Conservation (phyloP, 2,113 vertebrate genomes). For the Leptobrachium ailaonicum region DNA sequence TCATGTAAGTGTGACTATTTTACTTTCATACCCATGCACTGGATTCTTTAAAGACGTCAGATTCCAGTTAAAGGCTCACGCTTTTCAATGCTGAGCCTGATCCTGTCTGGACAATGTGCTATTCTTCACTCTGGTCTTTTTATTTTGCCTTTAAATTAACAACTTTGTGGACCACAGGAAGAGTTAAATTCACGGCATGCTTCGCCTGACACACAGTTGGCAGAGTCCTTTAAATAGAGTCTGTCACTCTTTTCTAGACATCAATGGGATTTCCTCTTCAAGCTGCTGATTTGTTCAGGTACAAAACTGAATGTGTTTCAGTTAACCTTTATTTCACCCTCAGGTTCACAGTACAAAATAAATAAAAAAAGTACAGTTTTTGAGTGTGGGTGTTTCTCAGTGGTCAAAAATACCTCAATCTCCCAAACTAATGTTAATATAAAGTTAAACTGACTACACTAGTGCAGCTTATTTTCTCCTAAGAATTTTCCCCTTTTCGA, state of each 20-base stretch:
- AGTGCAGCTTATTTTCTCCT: too few species aligned
- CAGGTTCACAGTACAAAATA: constrained; percentile 62
- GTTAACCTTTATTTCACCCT: constrained; percentile 86
- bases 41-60: not conserved
- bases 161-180: constrained; percentile 79
- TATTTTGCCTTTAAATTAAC: constrained; percentile 61
- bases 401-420: too few species aligned
- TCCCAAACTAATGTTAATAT: too few species aligned
- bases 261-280: constrained; percentile 82
- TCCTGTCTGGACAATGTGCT: constrained; percentile 73
- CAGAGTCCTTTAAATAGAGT: constrained; percentile 83
- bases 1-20: too few species aligned
- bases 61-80: constrained; percentile 61
- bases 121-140: constrained; percentile 63
- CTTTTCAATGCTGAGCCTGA: constrained; percentile 73
- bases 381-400: too few species aligned
- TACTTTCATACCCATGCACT: not conserved
- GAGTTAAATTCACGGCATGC: constrained; percentile 83
- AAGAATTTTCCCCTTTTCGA: too few species aligned
- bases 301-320: constrained; percentile 82
- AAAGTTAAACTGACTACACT: too few species aligned
- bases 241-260: constrained; percentile 78
- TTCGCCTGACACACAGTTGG: constrained; percentile 80
- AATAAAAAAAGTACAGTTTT: constrained; percentile 10
- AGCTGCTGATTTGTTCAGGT: constrained; percentile 87